Evolutionary conservation across 2,797 vertebrate species (phyloP), one percentile per base, ranked within the genome.

Genomic region (Scomberomorus guttatus): DNA sequence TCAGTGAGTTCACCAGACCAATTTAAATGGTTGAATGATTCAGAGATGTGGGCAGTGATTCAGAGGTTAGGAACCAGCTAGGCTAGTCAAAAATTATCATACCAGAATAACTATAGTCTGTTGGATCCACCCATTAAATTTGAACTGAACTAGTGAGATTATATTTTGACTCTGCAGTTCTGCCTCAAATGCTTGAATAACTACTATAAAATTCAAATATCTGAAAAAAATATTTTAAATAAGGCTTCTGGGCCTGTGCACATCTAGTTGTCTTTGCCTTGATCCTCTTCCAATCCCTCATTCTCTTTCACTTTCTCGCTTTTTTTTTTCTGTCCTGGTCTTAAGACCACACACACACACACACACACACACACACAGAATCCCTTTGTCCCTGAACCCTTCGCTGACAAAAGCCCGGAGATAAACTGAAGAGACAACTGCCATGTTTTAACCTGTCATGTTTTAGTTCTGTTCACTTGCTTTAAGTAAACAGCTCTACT

Each of bases 391-490:
- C 73, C 42, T 51, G 58, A 60, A 75, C 59, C 54, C 50, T 65
- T 70, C 73, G 22, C 79, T 79, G 62, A 89, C 87, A 89, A 89
- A 92, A 90, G 80, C 87, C 79, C 20, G 1, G 66, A 85, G 89
- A 84, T 90, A 80, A 90, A 92, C 72, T 61, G 57, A 86, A 73
- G 84, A 79, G 73, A 78, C 44, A 25, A 67, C 81, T 52, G 59
- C 80, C 75, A 3, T 93, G 87, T 93, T 93, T 90, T 66, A 84
- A 89, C 86, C 85, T 90, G 89, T 87, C 87, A 84, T 79, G 89
- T 83, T 54, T 71, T 48, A 79, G 78, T 65, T 87, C 60, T 80
- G 70, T 90, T 89, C 71, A 77, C 87, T 82, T 67, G 69, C 84
- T 85, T 81, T 85, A 76, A 86, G 83, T 89, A 92, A 93, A 94